Evolutionary conservation across 2,797 vertebrate species (phyloP).

Genomic region (Stomatorhinus walkeri): DNA sequence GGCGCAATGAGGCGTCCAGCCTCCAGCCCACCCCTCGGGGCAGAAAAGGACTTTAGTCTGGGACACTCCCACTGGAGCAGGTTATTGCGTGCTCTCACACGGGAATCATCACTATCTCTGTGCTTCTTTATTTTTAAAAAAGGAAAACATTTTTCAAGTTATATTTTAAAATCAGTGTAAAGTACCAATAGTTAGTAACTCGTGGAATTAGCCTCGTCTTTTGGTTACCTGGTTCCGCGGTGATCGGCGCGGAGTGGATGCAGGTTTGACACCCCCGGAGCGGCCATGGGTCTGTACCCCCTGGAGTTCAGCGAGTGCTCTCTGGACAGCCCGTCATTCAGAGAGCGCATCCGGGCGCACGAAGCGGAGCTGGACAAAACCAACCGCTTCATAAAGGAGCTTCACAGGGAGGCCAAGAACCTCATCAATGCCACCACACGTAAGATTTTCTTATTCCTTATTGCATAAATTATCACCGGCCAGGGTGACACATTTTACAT

Average conservation of each 20-base stretch:
- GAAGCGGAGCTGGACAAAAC: slow-evolving; percentile 94
- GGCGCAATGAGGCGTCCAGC: background rate
- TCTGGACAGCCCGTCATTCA: slow-evolving; percentile 86
- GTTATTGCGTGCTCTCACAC: background rate
- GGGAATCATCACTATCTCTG: background rate
- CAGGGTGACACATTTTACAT: background rate
- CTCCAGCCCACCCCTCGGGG: background rate
- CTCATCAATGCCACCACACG: slow-evolving; percentile 92
- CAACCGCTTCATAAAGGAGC: slow-evolving; percentile 94
- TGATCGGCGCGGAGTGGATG: background rate
- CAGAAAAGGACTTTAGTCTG: background rate
- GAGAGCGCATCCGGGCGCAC: slow-evolving; percentile 85
- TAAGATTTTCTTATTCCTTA: slow-evolving; percentile 55
- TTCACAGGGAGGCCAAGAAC: slow-evolving; percentile 94
- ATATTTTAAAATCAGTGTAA: background rate
- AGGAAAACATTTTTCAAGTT: background rate
- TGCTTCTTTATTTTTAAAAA: background rate
- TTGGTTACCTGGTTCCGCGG: background rate
- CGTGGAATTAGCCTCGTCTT: background rate
- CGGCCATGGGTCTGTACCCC: slow-evolving; percentile 85
- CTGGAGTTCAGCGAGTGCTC: slow-evolving; percentile 96
- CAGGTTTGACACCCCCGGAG: background rate
- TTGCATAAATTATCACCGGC: background rate
- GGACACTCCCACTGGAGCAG: background rate
- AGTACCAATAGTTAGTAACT: background rate